These are phyloP conservation scores for Distichodus sexfasciatus DNA, from an alignment of 2,797 vertebrate species.

Conservation along the genomic window DNA sequence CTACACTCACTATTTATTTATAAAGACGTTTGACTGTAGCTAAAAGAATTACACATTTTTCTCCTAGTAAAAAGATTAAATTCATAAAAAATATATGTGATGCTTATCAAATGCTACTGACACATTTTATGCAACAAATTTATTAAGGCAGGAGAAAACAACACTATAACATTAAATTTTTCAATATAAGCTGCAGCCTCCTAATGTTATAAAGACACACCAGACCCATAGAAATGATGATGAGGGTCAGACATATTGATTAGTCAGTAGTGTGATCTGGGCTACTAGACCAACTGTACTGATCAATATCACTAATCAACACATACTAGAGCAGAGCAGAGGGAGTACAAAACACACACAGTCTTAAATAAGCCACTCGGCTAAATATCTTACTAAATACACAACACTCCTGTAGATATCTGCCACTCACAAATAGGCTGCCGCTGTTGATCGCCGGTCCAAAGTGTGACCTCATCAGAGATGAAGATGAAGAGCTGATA, in stretches of 20 bases:
- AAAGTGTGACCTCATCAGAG: neutral
- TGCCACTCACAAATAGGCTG: conserved; percentile 1
- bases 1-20: too few relatives aligned
- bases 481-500: neutral
- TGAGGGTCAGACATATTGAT: neutral
- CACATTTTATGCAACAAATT: too few relatives aligned
- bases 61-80: too few relatives aligned
- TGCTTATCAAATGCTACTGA: too few relatives aligned
- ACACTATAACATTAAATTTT: too few relatives aligned
- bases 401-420: neutral
- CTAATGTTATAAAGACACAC: too few relatives aligned
- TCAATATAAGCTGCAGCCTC: too few relatives aligned
- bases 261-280: neutral
- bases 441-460: neutral
- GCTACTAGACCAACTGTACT: neutral
- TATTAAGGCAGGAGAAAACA: too few relatives aligned
- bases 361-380: neutral
- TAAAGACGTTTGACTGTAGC: too few relatives aligned
- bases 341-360: neutral
- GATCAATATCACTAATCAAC: neutral
- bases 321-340: neutral
- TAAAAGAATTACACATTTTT: too few relatives aligned
- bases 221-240: neutral
- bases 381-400: neutral
- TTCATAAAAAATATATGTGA: too few relatives aligned